These are phyloP conservation scores for Alca torda DNA, from an alignment of 2,797 vertebrate genomes.

Conservation along the genomic window DNA sequence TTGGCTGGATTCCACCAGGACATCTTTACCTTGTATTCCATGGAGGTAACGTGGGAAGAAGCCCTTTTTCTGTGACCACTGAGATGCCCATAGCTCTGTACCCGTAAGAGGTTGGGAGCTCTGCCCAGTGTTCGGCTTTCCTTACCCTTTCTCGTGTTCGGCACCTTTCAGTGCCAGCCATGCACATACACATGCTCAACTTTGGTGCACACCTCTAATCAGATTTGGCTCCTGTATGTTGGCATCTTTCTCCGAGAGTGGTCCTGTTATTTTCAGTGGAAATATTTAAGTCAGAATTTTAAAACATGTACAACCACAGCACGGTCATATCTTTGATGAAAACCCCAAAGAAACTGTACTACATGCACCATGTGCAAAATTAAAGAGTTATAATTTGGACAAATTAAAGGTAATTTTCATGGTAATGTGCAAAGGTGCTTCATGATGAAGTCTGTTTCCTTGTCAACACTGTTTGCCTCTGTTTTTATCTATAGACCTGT, in stretches of 20 bases:
- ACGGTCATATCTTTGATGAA: background rate
- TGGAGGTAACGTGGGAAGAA: background rate
- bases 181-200: background rate
- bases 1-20: background rate
- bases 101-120: background rate
- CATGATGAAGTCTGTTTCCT: background rate
- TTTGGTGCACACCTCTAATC: background rate
- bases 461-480: background rate
- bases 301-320: background rate
- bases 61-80: background rate
- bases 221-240: background rate
- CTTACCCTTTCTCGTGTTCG: fast-evolving
- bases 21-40: background rate
- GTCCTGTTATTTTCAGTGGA: background rate
- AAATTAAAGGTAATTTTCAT: background rate
- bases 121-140: background rate
- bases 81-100: background rate
- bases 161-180: background rate
- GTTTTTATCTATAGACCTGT: background rate
- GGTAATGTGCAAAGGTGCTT: background rate
- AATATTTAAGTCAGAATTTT: background rate
- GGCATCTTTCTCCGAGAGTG: background rate
- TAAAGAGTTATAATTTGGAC: background rate
- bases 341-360: background rate
- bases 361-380: background rate